These are phyloP conservation scores for Drosophila tsacasi DNA, from an alignment of 1,140 invertebrate genomes.

Conservation along the genomic window DNA sequence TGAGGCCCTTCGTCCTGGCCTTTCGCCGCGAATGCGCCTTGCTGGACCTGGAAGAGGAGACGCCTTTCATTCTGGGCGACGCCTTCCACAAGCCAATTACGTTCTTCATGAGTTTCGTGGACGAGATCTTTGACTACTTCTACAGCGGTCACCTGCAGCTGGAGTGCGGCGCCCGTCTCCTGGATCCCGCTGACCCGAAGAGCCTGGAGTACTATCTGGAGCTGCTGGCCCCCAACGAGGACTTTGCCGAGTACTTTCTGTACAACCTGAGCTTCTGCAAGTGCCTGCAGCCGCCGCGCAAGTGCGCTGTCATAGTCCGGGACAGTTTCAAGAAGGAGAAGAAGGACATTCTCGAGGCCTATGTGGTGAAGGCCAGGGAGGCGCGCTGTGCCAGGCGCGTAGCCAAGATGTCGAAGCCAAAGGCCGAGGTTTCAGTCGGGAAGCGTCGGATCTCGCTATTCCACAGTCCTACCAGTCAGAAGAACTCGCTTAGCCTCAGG, in stretches of 20 bases:
- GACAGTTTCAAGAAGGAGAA: not conserved
- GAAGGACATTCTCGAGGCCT: conserved; percentile 6
- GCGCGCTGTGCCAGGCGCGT: conserved; percentile 6
- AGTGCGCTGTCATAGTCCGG: not conserved
- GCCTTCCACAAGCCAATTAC: conserved; percentile 70
- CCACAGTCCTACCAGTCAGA: not conserved
- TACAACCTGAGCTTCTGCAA: conserved; percentile 67
- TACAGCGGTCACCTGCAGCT: conserved; percentile 50
- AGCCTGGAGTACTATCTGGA: conserved; percentile 54
- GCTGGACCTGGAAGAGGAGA: conserved; percentile 37
- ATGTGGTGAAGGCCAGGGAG: conserved; percentile 2
- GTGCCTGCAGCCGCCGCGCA: conserved; percentile 35
- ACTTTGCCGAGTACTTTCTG: conserved; percentile 71
- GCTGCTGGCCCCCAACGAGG: conserved; percentile 54
- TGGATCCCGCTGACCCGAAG: conserved; percentile 61
- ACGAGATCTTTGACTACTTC: conserved; percentile 73
- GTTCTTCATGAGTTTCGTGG: conserved; percentile 65
- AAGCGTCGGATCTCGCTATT: not conserved
- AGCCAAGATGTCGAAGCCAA: conserved; percentile 1
- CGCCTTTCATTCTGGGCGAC: conserved; percentile 59
- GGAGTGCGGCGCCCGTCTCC: conserved; percentile 42
- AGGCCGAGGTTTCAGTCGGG: fast-evolving
- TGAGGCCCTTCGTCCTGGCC: conserved; percentile 37
- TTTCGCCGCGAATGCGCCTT: conserved; percentile 40
- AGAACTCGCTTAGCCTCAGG: conserved; percentile 3